Percentiles rank a stretch among this genome's conserved stretches.
phyloP scores from a whole-genome alignment of 2,113 vertebrate genomes.

The Vombatus ursinus region DNA sequence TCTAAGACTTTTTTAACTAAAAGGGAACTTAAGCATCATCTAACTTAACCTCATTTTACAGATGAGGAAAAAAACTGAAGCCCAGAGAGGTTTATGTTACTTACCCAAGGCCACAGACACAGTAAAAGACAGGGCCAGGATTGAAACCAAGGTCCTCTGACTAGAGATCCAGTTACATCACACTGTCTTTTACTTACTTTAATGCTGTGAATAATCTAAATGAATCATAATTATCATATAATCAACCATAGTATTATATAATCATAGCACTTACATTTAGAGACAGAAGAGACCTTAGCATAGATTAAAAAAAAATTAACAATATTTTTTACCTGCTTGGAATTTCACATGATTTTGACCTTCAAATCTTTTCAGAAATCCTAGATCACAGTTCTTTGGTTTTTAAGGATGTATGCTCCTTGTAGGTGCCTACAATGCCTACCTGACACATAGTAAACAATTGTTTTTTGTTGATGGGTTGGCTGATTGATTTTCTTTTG shows the following conservation, averaged over 20 bases:
- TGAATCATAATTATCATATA: not conserved
- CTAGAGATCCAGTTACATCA: not conserved
- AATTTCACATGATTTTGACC: not conserved
- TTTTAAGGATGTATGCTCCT: not conserved
- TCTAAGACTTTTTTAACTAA: not conserved
- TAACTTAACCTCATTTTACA: not conserved
- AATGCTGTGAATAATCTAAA: not conserved
- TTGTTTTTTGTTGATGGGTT: not conserved
- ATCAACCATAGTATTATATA: not conserved
- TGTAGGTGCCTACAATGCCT: not conserved
- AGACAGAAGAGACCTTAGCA: not conserved
- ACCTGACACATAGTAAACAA: not conserved
- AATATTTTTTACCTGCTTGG: not conserved
- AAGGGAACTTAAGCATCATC: not conserved
- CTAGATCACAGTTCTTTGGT: not conserved
- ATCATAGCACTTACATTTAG: not conserved
- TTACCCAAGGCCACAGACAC: not conserved
- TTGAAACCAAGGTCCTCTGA: not conserved
- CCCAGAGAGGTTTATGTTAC: not conserved
- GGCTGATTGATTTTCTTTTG: not conserved
- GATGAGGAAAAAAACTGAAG: not conserved
- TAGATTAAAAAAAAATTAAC: not conserved
- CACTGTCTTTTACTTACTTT: not conserved
- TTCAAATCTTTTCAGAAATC: not conserved
- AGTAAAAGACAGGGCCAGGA: not conserved